Evolutionary conservation across 2,888 invertebrate species (phyloP).

Genomic region (Crepidodera aurea): DNA sequence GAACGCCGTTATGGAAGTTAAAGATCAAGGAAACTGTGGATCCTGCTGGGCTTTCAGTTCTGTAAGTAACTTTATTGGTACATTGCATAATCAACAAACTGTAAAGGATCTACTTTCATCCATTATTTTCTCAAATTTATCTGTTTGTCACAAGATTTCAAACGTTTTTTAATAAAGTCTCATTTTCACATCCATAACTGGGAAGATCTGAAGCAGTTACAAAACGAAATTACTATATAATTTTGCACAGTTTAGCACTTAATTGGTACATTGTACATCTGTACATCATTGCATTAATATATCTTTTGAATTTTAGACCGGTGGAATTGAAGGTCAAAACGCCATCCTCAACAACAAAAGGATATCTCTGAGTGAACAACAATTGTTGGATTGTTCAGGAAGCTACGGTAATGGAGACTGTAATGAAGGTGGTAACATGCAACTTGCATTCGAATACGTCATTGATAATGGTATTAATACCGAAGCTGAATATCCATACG

Average conservation of each 20-base stretch:
- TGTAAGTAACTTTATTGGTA: slow-evolving; percentile 19
- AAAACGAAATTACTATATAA: too few species aligned
- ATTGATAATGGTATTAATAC: slow-evolving; percentile 65
- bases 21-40: slow-evolving; percentile 19
- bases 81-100: background rate
- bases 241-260: too few species aligned
- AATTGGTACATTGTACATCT: background rate
- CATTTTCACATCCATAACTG: too few species aligned
- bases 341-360: slow-evolving; percentile 61
- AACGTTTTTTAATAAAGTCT: too few species aligned
- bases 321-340: slow-evolving; percentile 65
- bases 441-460: slow-evolving; percentile 61
- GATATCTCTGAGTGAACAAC: slow-evolving; percentile 65
- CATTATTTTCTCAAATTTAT: too few species aligned
- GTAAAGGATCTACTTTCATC: background rate
- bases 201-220: too few species aligned
- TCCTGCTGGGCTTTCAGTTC: slow-evolving; percentile 23
- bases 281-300: background rate
- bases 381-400: slow-evolving; percentile 63
- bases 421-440: slow-evolving; percentile 62
- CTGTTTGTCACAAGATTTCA: too few species aligned
- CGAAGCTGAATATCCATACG: slow-evolving; percentile 64
- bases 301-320: slow-evolving; percentile 60
- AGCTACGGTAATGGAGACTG: slow-evolving; percentile 63
- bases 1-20: slow-evolving; percentile 11